phyloP scores from a whole-genome alignment of 2,797 vertebrate species.

The Gymnoscopelus microlampas region DNA sequence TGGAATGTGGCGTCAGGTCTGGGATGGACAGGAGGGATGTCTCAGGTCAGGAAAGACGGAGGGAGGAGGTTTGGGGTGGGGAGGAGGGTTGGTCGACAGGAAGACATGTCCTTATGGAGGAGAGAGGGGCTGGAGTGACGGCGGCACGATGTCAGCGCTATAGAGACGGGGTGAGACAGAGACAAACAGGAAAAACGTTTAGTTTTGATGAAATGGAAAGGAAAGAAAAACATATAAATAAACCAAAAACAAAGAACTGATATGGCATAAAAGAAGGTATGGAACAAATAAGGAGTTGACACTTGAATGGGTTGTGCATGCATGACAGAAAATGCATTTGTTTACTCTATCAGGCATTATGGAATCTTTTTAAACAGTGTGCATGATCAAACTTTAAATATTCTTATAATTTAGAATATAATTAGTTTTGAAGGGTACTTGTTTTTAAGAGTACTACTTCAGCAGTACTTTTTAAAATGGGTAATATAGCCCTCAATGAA shows the following conservation, averaged over 20 bases:
- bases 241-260: constrained; percentile 7
- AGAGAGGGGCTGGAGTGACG: constrained; percentile 72
- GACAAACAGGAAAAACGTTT: constrained; percentile 66
- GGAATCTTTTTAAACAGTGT: no score
- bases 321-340: not conserved
- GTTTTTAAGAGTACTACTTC: not conserved
- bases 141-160: constrained; percentile 81
- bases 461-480: no score
- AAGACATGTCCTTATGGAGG: constrained; percentile 78
- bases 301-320: constrained; percentile 10
- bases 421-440: not conserved
- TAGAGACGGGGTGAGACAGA: constrained; percentile 76
- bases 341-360: not conserved
- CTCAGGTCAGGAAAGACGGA: constrained; percentile 65
- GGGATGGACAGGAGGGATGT: constrained; percentile 78
- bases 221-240: constrained; percentile 26
- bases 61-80: constrained; percentile 49
- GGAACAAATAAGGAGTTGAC: constrained; percentile 10
- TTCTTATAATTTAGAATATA: not conserved
- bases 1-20: constrained; percentile 71
- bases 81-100: constrained; percentile 62
- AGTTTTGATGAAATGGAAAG: constrained; percentile 43
- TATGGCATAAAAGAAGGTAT: constrained; percentile 25
- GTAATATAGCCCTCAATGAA: no score
- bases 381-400: no score